These are phyloP conservation scores for Adelges cooleyi DNA, from an alignment of 1,140 invertebrate species.

Conservation along the genomic window DNA sequence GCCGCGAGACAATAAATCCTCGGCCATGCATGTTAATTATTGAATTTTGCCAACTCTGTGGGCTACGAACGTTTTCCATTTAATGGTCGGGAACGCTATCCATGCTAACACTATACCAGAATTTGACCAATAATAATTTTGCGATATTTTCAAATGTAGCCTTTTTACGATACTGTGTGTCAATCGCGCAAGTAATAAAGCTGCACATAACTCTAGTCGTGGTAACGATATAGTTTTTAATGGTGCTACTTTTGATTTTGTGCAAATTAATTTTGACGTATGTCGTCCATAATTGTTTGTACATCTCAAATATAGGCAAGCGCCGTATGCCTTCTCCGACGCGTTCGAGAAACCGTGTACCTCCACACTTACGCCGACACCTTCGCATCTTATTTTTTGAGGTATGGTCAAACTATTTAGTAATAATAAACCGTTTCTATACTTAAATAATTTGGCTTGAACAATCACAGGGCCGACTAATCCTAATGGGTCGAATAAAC, in stretches of 20 bases:
- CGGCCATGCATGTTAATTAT: constrained; percentile 33
- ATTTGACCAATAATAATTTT: constrained; percentile 23
- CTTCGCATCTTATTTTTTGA: background rate
- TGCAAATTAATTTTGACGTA: background rate
- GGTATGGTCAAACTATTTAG: background rate
- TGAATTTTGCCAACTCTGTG: constrained; percentile 34
- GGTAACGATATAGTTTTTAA: constrained; percentile 3
- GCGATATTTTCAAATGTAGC: constrained; percentile 6
- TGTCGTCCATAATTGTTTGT: background rate
- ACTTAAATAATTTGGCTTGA: constrained; percentile 24
- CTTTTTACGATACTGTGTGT: constrained; percentile 31
- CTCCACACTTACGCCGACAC: constrained; percentile 15
- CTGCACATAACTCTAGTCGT: constrained; percentile 41
- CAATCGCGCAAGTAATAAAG: constrained; percentile 37
- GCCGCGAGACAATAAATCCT: constrained; percentile 34
- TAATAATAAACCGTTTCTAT: background rate
- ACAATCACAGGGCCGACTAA: constrained; percentile 34
- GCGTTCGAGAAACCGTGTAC: constrained; percentile 35
- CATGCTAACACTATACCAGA: constrained; percentile 21
- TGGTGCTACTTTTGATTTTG: constrained; percentile 17
- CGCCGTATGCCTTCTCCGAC: constrained; percentile 33
- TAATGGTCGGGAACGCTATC: constrained; percentile 9
- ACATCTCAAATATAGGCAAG: constrained; percentile 32
- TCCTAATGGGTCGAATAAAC: constrained; percentile 35
- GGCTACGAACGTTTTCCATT: constrained; percentile 16